Conservation (phyloP, 2,888 invertebrate species). For the Eudasyphora cyanicolor region DNA sequence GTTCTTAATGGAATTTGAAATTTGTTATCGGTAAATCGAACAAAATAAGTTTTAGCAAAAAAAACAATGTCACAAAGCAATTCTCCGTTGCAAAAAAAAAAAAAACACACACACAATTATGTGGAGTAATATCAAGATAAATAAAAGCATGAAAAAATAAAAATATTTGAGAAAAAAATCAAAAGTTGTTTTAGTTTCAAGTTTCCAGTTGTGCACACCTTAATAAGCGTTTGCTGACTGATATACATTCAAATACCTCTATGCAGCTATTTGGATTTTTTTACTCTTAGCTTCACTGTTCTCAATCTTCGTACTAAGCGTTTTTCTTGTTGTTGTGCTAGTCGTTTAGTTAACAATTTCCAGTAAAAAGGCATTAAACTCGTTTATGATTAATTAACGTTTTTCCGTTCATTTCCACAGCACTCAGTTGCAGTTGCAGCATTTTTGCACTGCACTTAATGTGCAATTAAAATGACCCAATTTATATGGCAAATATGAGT, state of each 20-base stretch:
- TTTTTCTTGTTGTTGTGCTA: conserved; percentile 52
- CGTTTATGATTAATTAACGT: conserved; percentile 65
- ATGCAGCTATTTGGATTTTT: background rate
- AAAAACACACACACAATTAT: background rate
- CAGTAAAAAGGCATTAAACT: conserved; percentile 58
- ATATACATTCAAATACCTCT: conserved; percentile 31
- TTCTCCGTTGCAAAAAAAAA: no score
- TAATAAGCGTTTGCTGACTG: conserved; percentile 55
- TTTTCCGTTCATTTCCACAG: conserved; percentile 50
- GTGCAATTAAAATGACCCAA: conserved; percentile 61
- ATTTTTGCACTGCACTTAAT: conserved; percentile 28
- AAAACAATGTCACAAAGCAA: no score
- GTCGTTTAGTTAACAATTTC: conserved; percentile 50
- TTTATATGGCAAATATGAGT: conserved; percentile 41
- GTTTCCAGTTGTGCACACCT: conserved; percentile 39
- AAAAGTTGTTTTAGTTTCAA: conserved; percentile 18
- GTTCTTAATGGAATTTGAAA: conserved; percentile 1
- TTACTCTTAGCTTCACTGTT: conserved; percentile 21
- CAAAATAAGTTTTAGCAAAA: background rate
- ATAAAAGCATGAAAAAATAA: conserved; percentile 37
- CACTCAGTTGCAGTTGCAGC: conserved; percentile 21
- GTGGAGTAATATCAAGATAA: background rate
- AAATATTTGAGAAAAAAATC: background rate
- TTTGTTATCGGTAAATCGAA: background rate
- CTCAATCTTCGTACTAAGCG: conserved; percentile 26